Percentiles rank a stretch among this genome's conserved stretches.
These are phyloP conservation scores for Drosophila sucinea DNA, from an alignment of 1,140 invertebrate genomes.

Conservation along the genomic window DNA sequence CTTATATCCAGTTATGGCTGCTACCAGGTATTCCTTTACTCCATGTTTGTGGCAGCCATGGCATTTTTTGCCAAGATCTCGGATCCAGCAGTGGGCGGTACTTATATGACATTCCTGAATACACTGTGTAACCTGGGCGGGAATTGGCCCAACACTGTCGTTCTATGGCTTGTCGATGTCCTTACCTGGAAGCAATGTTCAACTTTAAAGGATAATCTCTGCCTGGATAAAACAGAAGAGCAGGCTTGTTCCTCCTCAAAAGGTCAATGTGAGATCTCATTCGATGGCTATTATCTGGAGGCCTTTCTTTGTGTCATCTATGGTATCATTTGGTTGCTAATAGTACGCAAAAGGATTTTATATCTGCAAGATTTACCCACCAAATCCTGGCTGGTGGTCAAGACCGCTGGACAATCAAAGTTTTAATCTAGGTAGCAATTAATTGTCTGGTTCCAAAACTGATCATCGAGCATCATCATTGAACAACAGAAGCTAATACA, in stretches of 20 bases:
- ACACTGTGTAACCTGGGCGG: conserved; percentile 98
- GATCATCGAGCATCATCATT: conserved; percentile 22
- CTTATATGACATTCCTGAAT: conserved; percentile 99
- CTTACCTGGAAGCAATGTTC: conserved; percentile 92
- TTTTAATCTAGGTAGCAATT: conserved; percentile 77
- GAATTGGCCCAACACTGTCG: conserved; percentile 97
- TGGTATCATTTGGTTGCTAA: conserved; percentile 92
- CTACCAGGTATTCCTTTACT: conserved; percentile 92
- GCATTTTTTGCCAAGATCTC: conserved; percentile 85
- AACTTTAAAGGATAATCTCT: conserved; percentile 84
- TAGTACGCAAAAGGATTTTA: conserved; percentile 86
- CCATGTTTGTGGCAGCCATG: conserved; percentile 89
- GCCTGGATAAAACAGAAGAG: conserved; percentile 84
- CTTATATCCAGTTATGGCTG: conserved; percentile 92
- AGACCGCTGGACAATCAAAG: not conserved
- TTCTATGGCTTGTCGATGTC: conserved; percentile 96
- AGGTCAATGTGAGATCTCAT: conserved; percentile 88
- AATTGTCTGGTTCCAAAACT: conserved; percentile 65
- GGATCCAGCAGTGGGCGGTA: conserved; percentile 97
- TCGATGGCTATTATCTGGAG: conserved; percentile 97
- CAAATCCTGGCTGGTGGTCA: conserved; percentile 83
- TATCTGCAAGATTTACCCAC: conserved; percentile 84
- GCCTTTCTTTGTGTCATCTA: conserved; percentile 90
- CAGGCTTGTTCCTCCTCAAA: conserved; percentile 87
- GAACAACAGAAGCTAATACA: conserved; percentile 59